A percentile compares a stretch with the other conserved stretches of the same genome.
Conservation (phyloP, 2,797 vertebrate genomes). For the Acanthurus tractus region DNA sequence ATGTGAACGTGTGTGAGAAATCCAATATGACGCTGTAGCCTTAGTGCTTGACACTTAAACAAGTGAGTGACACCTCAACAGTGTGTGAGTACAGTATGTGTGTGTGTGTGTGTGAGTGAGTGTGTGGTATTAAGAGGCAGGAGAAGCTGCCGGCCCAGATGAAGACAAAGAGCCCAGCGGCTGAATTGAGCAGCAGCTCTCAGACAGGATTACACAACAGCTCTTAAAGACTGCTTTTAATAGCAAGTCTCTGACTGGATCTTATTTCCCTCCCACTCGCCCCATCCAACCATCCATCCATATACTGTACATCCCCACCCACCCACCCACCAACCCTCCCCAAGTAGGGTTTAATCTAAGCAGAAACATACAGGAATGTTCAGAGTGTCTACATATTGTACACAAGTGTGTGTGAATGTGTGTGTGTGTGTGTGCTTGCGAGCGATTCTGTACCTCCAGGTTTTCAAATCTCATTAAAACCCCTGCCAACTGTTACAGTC, state of each 20-base stretch:
- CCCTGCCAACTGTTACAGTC: slow-evolving; percentile 75
- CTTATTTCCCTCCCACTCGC: slow-evolving; percentile 69
- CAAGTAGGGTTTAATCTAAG: slow-evolving; percentile 22
- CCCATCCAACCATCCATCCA: slow-evolving; percentile 54
- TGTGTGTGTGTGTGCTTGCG: slow-evolving; percentile 23
- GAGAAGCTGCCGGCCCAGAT: slow-evolving; percentile 56
- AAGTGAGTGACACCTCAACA: slow-evolving; percentile 56
- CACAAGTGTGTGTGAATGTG: slow-evolving; percentile 8
- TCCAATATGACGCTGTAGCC: slow-evolving; percentile 26
- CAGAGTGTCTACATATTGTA: slow-evolving; percentile 13
- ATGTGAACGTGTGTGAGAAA: slow-evolving; percentile 38
- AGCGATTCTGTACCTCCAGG: slow-evolving; percentile 11
- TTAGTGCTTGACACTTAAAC: slow-evolving; percentile 30
- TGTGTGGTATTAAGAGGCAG: slow-evolving; percentile 59
- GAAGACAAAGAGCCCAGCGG: slow-evolving; percentile 70
- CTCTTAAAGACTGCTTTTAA: slow-evolving; percentile 78
- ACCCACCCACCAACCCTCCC: background rate
- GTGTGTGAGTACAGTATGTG: slow-evolving; percentile 18
- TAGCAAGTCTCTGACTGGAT: slow-evolving; percentile 70
- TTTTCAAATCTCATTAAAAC: slow-evolving; percentile 73
- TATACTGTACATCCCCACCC: slow-evolving; percentile 9
- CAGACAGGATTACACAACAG: slow-evolving; percentile 80
- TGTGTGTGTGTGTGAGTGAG: slow-evolving; percentile 18
- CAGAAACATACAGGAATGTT: slow-evolving; percentile 49
- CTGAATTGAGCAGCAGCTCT: slow-evolving; percentile 74